Conservation (phyloP, 2,797 vertebrate species). For the Harpagifer antarcticus region DNA sequence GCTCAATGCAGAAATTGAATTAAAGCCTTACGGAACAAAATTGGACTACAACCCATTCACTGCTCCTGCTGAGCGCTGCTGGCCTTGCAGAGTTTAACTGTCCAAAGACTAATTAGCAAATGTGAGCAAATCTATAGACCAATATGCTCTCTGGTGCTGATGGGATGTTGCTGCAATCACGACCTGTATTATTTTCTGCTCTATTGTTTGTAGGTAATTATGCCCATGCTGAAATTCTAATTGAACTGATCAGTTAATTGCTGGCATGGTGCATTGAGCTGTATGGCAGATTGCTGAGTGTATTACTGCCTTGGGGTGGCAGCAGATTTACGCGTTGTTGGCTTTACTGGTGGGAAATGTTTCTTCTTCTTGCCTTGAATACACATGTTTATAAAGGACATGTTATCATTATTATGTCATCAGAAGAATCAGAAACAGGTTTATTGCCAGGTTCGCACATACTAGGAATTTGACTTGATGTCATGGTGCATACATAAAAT, state of each 20-base stretch:
- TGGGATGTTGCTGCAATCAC: slow-evolving; percentile 13
- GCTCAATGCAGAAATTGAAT: not conserved
- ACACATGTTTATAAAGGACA: not conserved
- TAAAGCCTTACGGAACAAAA: slow-evolving; percentile 4
- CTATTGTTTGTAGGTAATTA: slow-evolving; percentile 30
- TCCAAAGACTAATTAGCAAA: slow-evolving; percentile 29
- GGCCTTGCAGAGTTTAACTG: slow-evolving; percentile 11
- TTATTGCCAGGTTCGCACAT: no score
- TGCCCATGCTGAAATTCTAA: slow-evolving; percentile 3
- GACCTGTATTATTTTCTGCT: slow-evolving; percentile 29
- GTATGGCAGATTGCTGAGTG: slow-evolving; percentile 10
- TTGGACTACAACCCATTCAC: slow-evolving; percentile 6
- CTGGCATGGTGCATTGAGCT: not conserved
- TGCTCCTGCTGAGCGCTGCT: not conserved
- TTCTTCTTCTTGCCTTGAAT: slow-evolving; percentile 1
- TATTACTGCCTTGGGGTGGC: slow-evolving; percentile 12
- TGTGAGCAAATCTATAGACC: slow-evolving; percentile 1
- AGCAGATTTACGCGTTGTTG: not conserved
- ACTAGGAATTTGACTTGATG: no score
- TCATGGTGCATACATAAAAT: no score
- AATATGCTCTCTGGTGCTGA: slow-evolving; percentile 26
- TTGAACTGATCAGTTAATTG: slow-evolving; percentile 22
- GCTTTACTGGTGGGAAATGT: not conserved
- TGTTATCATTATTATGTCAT: not conserved
- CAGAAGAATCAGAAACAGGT: no score